Evolutionary conservation across 2,797 vertebrate genomes (phyloP).

Genomic region (Masticophis lateralis): DNA sequence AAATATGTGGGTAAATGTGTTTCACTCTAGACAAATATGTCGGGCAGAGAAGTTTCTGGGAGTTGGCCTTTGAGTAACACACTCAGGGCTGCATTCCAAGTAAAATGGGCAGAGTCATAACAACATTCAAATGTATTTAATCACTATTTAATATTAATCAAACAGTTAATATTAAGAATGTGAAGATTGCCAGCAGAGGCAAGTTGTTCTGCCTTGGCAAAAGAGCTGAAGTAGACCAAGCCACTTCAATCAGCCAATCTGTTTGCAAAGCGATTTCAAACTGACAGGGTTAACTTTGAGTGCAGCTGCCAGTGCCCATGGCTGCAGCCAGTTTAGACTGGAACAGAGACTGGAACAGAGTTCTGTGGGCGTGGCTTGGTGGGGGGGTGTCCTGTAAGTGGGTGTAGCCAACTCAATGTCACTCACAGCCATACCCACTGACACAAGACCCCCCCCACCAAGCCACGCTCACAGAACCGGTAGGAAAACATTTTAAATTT

Average conservation of each 20-base stretch:
- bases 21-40: background rate
- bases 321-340: background rate
- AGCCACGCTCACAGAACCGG: no score
- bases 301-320: background rate
- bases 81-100: background rate
- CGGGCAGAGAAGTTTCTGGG: background rate
- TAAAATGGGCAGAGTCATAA: fast-evolving
- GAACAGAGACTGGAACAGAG: background rate
- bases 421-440: no score
- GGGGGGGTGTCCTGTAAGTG: no score
- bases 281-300: background rate
- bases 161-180: background rate
- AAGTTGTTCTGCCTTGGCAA: background rate
- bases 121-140: fast-evolving
- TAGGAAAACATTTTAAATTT: no score
- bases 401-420: no score
- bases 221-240: background rate
- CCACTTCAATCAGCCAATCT: background rate
- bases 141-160: background rate
- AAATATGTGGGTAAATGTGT: background rate
- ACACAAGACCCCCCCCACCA: no score
- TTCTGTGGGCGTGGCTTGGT: no score
- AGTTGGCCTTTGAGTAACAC: background rate
- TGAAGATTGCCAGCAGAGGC: background rate
- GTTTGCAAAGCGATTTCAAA: background rate